Evolutionary conservation across 2,888 invertebrate species (phyloP).

Genomic region (Drosophila ezoana): DNA sequence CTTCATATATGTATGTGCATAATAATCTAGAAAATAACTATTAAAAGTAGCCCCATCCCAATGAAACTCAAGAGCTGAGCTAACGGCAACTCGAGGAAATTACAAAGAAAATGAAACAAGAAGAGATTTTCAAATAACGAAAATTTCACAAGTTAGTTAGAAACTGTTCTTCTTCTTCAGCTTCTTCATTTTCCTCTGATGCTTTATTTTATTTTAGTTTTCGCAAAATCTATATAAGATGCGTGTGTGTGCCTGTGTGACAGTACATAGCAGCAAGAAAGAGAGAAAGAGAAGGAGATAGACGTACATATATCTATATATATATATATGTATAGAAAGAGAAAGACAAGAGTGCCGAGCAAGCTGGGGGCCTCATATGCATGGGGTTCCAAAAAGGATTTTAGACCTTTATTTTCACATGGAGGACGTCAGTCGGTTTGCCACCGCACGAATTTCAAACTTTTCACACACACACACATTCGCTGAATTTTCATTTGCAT

Average conservation of each 20-base stretch:
- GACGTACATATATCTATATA: neutral
- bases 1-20: neutral
- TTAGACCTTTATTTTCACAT: slow-evolving; percentile 77
- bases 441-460: slow-evolving; percentile 79
- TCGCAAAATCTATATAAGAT: slow-evolving; percentile 33
- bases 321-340: neutral
- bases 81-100: slow-evolving; percentile 17
- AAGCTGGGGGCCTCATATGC: slow-evolving; percentile 29
- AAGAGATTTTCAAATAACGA: slow-evolving; percentile 68
- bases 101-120: slow-evolving; percentile 24
- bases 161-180: slow-evolving; percentile 48
- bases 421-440: slow-evolving; percentile 74
- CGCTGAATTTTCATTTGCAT: slow-evolving; percentile 53
- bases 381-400: slow-evolving; percentile 71
- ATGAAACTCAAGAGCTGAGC: neutral
- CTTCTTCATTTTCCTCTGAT: slow-evolving; percentile 19
- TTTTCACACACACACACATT: slow-evolving; percentile 63
- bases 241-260: slow-evolving; percentile 24
- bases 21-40: neutral
- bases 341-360: neutral
- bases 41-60: too few relatives aligned
- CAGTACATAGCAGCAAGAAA: slow-evolving; percentile 26
- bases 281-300: slow-evolving; percentile 2
- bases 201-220: slow-evolving; percentile 59
- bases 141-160: slow-evolving; percentile 70